These are phyloP conservation scores for Lepidochitona cinerea DNA, from an alignment of 2,888 invertebrate species.

Conservation along the genomic window DNA sequence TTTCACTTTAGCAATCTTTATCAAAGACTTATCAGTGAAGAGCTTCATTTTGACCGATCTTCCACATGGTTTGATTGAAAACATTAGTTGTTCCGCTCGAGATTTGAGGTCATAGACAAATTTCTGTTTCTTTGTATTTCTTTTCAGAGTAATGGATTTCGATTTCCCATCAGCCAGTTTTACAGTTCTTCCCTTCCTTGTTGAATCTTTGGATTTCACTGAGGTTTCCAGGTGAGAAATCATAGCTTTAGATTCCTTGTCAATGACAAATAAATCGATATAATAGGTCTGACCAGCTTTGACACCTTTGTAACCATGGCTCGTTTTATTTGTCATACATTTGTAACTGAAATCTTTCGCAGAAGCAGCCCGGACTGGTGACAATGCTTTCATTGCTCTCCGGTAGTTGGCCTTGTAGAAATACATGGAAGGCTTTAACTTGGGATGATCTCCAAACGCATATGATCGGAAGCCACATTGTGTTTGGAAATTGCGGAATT, in stretches of 20 bases:
- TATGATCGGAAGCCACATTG: slow-evolving; percentile 73
- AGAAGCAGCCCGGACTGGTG: slow-evolving; percentile 42
- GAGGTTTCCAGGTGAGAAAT: slow-evolving; percentile 72
- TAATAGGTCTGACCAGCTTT: slow-evolving; percentile 73
- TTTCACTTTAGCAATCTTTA: slow-evolving; percentile 1
- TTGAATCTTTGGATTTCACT: slow-evolving; percentile 43
- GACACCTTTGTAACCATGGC: slow-evolving; percentile 73
- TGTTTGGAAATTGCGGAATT: slow-evolving; percentile 71
- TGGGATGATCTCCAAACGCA: slow-evolving; percentile 65
- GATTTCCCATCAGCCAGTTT: slow-evolving; percentile 47
- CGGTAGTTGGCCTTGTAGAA: slow-evolving; percentile 53
- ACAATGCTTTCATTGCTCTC: slow-evolving; percentile 36
- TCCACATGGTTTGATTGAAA: slow-evolving; percentile 14
- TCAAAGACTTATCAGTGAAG: not conserved
- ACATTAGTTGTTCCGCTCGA: slow-evolving; percentile 23
- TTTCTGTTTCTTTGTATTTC: slow-evolving; percentile 23
- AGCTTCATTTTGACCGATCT: slow-evolving; percentile 11
- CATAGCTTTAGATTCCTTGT: slow-evolving; percentile 73
- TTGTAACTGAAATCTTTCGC: slow-evolving; percentile 66
- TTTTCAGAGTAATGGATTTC: slow-evolving; percentile 39
- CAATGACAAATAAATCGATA: slow-evolving; percentile 75
- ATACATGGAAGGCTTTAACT: slow-evolving; percentile 50
- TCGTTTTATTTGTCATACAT: slow-evolving; percentile 74
- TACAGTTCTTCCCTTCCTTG: slow-evolving; percentile 18
- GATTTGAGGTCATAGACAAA: slow-evolving; percentile 39